Base-by-base conservation (phyloP, 2,797 vertebrate genomes). In the Taenioides sp. region DNA sequence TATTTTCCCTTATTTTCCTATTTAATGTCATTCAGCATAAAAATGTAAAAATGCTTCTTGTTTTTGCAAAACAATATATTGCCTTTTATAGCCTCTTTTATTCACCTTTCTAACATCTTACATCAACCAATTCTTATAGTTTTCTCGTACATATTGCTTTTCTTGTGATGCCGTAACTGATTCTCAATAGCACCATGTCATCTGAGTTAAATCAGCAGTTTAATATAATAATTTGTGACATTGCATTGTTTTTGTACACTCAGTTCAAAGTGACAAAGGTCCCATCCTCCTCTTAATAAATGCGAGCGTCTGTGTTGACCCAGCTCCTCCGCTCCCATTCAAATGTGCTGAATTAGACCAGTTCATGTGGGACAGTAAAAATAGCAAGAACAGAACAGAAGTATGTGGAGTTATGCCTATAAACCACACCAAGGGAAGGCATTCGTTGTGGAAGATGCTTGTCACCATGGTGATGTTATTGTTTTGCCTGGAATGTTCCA, bases 311-410 rank as follows among this genome's bases (percentile, higher is more conserved):
- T 64, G 54, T 4, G 57, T 65, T 63, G 75, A 82, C 71, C 76
- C 77, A 73, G 84, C 79, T 87, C 82, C 74, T 69, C n/a, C 40
- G 54, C 34, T 88, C 69, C 64, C 28, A n/a, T 65, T 81, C 76
- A 82, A 83, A 82, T 34, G 70, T 69, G 80, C 81, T 76, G 81
- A 92, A 91, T 84, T 83, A 76, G 88, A 77, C 77, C 78, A 1
- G 81, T 85, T 73, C 86, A 92, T 91, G 71, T 92, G 81, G 93
- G 92, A 87, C 90, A 62, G 80, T 92, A 92, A 89, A 92, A 93
- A 93, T 93, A 89, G 84, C 50, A 50, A 11, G 23, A 10, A 57
- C 22, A 4, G 43, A 50, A 60, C 71, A 59, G 52, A 74, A 67
- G 65, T 22, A 64, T 63, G 62, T 37, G 69, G 59, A 37, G 7